Evolutionary conservation across 1,140 invertebrate species (phyloP), one percentile per base, ranked within the genome.

Genomic region (Manduca sexta): DNA sequence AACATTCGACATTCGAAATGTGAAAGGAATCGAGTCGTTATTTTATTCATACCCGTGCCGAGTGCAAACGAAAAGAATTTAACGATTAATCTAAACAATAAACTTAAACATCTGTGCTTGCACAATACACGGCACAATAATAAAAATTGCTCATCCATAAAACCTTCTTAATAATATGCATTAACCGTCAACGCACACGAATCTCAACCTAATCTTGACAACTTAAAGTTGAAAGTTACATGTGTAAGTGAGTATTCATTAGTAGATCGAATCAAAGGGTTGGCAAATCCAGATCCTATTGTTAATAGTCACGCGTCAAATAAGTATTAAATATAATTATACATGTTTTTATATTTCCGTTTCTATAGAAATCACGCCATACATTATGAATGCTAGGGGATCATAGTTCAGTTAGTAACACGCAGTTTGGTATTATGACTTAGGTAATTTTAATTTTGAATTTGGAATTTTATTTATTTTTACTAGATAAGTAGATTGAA

Each of bases 101-200:
- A 45, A 58, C 37, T 51, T 45, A 45, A 57, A 76, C 75, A 79
- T 79, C 75, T 74, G 71, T 49, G 39, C 46, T 39, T 31, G 38
- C 43, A 70, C 66, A 75, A 71, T 71, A 62, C 61, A 12, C 49
- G 53, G 67, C 58, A 72, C 65, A 73, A 81, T 78, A 68, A 76
- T 84, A 79, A 84, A 81, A 84, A 80, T 80, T 80, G 69, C 73
- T 74, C 80, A 81, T 76, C 77, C 80, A 78, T 80, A 79, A 78
- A 62, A 75, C 69, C 47, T 57, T 66, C 64, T 65, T 74, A 78
- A 74, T 81, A 79, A 74, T 70, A 66, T 66, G 56, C 62, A 79
- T 74, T 83, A 75, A 62, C 44, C 14, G 1, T 18, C 16, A 39
- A 17, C 8, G 16, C 13, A 55, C 30, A 13, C 41, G 0, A 63